phyloP scores from a whole-genome alignment of 2,888 invertebrate genomes.

The Ischnus inquisitorius region DNA sequence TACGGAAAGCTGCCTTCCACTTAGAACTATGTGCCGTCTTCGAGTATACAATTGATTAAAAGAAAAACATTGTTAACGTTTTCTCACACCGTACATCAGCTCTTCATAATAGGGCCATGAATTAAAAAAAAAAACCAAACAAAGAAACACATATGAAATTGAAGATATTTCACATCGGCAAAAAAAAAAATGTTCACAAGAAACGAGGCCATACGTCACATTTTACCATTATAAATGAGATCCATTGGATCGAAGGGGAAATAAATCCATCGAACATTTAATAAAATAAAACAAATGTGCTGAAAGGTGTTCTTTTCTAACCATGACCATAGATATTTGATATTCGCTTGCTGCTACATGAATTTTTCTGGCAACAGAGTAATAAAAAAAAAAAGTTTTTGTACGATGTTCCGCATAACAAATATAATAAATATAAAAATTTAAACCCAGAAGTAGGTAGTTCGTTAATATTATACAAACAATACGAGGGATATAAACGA shows the following conservation, averaged over 20 bases:
- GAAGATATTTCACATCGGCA: conserved; percentile 43
- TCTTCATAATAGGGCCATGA: conserved; percentile 45
- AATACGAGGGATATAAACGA: conserved; percentile 30
- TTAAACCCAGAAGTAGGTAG: conserved; percentile 53
- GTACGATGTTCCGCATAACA: conserved; percentile 69
- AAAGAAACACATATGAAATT: conserved; percentile 19
- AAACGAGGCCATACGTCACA: conserved; percentile 25
- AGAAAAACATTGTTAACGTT: conserved; percentile 63
- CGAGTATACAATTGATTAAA: conserved; percentile 69
- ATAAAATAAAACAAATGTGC: conserved; percentile 47
- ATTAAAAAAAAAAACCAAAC: conserved; percentile 20
- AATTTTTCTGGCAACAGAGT: conserved; percentile 68
- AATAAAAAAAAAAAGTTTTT: conserved; percentile 67
- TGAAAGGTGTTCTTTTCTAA: conserved; percentile 68
- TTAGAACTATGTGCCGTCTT: conserved; percentile 71
- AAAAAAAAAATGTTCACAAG: conserved; percentile 46
- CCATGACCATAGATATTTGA: conserved; percentile 69
- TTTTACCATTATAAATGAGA: conserved; percentile 48
- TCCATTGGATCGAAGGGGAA: conserved; percentile 5
- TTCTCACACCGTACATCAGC: conserved; percentile 62
- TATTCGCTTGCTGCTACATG: conserved; percentile 68
- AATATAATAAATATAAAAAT: conserved; percentile 46
- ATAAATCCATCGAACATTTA: conserved; percentile 60
- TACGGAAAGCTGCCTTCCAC: conserved; percentile 71
- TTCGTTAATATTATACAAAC: conserved; percentile 52